Base-by-base conservation (phyloP, 2,113 vertebrate species). In the Seriola rivoliana region DNA sequence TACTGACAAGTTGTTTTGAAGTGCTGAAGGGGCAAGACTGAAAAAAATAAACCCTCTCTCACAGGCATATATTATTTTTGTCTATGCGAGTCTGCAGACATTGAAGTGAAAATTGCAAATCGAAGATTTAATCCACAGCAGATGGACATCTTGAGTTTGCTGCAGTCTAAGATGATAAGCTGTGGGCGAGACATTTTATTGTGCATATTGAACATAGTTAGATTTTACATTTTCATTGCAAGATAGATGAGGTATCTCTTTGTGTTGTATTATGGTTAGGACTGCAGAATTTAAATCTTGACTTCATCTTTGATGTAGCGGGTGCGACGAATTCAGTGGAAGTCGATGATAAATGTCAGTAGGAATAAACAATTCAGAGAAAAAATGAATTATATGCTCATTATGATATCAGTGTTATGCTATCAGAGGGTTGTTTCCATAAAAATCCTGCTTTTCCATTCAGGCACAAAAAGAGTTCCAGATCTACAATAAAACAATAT, bases 1-100 rank as follows among this genome's bases (percentile, higher is more conserved):
- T 66, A 73, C 83, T 93, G 88, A 91, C 86, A 89, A 85, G 85
- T 86, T 91, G 86, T 89, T 93, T 89, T 91, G 88, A 91, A 91
- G 87, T 88, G 85, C 86, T 86, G 79, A 83, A 84, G 88, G 91
- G 85, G 69, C 85, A 84, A 74, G 75, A 86, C 65, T 77, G 63
- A n/a, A 23, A 70, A 71, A 70, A 75, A 80, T 82, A 88, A 55
- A 69, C 32, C 80, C 52, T 46, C 29, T 80, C 82, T 81, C 69
- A 17, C 48, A 64, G 86, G 78, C 77, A 84, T 86, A 52, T 75
- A 77, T 85, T 90, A 85, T 84, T 80, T 91, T 74, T 77, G 66
- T 87, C 64, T 82, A 21, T 70, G 63, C 57, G 57, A 54, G 48
- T 84, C 70, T 83, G 62, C 72, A 64, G 86, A 67, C 73, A 66